Evolutionary conservation across 2,113 vertebrate genomes (phyloP), one percentile per base, ranked within the genome.

Genomic region (Hippocampus zosterae): DNA sequence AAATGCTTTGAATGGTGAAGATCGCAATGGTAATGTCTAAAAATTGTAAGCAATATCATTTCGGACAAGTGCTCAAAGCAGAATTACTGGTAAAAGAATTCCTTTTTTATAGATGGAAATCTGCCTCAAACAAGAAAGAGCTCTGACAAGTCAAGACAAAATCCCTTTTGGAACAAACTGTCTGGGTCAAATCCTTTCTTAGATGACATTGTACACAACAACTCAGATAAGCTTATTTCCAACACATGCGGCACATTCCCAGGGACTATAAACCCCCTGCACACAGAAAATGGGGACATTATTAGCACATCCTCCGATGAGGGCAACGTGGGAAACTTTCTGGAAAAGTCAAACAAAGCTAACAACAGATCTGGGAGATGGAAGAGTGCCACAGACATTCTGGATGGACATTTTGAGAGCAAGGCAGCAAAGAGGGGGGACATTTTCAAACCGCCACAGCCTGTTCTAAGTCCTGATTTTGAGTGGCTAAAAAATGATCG

Each of bases 81-180:
- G 8, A 75, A 0, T 3, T 69, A 5, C 29, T 73, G 60, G 67
- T 9, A n/a, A 62, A 67, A 23, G 5, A 27, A 55, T 42, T 3
- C 18, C 27, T 40, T 66, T 83, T 74, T 72, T 48, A 71, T 84
- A 93, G 91, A 88, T 68, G 84, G 70, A 19, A 71, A 71, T 65
- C 57, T 61, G 44, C 52, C 71, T 37, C 61, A 42, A 23, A 40
- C 62, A 23, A 52, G 62, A 37, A 77, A 83, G n/a, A 82, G 78
- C 57, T 85, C 79, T 0, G 69, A 71, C 73, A 69, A 68, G 61
- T 33, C 74, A 69, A 81, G 88, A 76, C 91, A 88, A 78, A 98
- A 98, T 83, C 97, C 96, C 19, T 99, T 98, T 84, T 96, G 95
- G 95, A 94, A 92, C 64, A 92, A 94, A 79, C 87, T 98, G 0